These are phyloP conservation scores for Enteromius trimaculatus DNA, from an alignment of 2,797 vertebrate genomes.

Conservation along the genomic window DNA sequence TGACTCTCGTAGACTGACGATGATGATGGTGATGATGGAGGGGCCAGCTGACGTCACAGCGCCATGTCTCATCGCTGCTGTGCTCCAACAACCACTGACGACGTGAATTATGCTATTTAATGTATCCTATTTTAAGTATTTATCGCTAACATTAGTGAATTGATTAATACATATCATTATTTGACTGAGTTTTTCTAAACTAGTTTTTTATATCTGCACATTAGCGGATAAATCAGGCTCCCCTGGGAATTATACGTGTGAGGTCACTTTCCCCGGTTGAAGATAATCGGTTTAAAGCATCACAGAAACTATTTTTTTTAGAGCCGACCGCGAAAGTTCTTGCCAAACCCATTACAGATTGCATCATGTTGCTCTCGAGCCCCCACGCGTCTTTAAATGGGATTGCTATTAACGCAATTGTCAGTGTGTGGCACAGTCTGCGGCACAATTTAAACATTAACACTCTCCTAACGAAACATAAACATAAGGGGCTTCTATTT, in stretches of 20 bases:
- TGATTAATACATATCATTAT: background rate
- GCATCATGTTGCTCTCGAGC: slow-evolving; percentile 5
- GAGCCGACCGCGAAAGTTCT: slow-evolving; percentile 1
- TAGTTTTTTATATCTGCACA: background rate
- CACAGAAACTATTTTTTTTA: background rate
- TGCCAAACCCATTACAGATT: slow-evolving; percentile 16
- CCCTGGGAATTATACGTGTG: background rate
- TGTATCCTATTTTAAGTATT: background rate
- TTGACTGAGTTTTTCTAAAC: background rate
- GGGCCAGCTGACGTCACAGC: slow-evolving; percentile 79
- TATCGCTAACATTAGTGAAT: background rate
- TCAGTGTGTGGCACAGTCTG: background rate
- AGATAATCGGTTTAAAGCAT: slow-evolving; percentile 5
- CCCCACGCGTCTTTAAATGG: background rate
- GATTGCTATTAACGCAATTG: background rate
- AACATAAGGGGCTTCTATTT: background rate
- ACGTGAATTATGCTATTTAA: background rate
- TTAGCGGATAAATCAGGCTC: background rate
- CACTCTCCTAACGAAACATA: background rate
- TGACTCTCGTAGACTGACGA: slow-evolving; percentile 64
- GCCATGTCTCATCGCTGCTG: slow-evolving; percentile 57
- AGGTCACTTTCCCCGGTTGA: background rate
- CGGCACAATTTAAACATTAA: background rate
- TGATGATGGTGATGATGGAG: slow-evolving; percentile 60
- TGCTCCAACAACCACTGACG: background rate